phyloP scores from a whole-genome alignment of 2,113 vertebrate species.

The Epinephelus lanceolatus region DNA sequence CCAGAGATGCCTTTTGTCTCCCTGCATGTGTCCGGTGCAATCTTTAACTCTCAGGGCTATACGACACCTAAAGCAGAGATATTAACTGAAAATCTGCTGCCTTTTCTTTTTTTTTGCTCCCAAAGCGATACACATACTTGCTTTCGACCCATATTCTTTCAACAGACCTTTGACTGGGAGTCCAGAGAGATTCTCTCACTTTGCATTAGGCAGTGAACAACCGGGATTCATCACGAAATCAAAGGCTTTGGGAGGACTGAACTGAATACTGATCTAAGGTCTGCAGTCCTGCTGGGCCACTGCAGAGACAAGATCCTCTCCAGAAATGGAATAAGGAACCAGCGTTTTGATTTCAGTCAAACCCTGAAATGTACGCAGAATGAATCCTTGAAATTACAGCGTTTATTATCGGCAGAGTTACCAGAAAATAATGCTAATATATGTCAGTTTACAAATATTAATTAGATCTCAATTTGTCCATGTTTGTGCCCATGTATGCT shows the following conservation, averaged over 20 bases:
- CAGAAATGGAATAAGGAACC: constrained; percentile 64
- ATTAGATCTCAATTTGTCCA: constrained; percentile 8
- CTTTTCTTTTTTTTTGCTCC: background rate
- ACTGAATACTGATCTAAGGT: constrained; percentile 81
- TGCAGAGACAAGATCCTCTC: constrained; percentile 71
- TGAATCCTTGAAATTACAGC: background rate
- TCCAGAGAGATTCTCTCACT: constrained; percentile 72
- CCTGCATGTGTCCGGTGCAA: constrained; percentile 22
- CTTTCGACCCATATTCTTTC: constrained; percentile 55
- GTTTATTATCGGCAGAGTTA: constrained; percentile 17
- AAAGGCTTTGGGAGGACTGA: constrained; percentile 78
- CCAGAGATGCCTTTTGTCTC: constrained; percentile 62
- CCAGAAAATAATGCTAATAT: constrained; percentile 12
- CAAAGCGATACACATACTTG: constrained; percentile 26
- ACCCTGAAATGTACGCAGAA: constrained; percentile 9
- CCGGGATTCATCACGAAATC: constrained; percentile 82
- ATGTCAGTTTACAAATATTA: constrained; percentile 42
- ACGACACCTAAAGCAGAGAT: constrained; percentile 45
- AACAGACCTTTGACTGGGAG: constrained; percentile 70
- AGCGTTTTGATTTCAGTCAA: constrained; percentile 58
- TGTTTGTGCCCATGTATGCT: constrained; percentile 25
- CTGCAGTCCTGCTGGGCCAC: constrained; percentile 73
- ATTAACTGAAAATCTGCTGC: constrained; percentile 37
- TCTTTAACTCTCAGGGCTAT: constrained; percentile 16
- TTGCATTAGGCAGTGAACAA: constrained; percentile 80